Base-by-base conservation (phyloP, 2,888 invertebrate species). In the Endomychus coccineus region DNA sequence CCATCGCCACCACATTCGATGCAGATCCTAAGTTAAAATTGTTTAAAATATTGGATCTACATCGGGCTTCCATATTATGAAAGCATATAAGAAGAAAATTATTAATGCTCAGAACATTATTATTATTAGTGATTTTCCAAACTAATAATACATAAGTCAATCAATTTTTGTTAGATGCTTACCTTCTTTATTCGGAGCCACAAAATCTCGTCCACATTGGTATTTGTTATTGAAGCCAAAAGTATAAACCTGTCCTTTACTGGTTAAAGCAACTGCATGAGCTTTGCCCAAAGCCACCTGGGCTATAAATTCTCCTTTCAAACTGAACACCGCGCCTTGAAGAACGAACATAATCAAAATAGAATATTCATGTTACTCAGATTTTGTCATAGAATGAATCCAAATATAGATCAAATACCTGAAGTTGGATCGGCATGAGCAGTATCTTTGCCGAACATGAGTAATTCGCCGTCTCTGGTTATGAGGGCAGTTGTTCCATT, bases 211-310 rank as follows among this genome's bases (percentile, higher is more conserved):
- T 3, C 97, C 97, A 67, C 97, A 97, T 60, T 97, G 97, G 1
- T 94, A 94, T 62, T 95, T 92, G 62, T 97, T 96, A 66, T 97
- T 97, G 43, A 96, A 85, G 3, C 97, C 97, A 65, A 96, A 95
- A 0, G 96, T 92, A 62, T 83, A 95, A 2, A 96, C 80, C 50
- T 85, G 82, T 0, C 97, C 97, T 58, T 85, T 85, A 49, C 77
- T 81, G 9, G 86, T 90, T 7, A 97, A 70, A 0, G 80, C 87
- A 0, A 90, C 86, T n/a, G 87, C 86, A 57, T 97, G 97, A 0
- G 96, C 96, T 68, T 97, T 97, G 2, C 97, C 97, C 39, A 98
- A 68, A 0, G 87, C 83, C 3, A 94, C 82, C 68, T 83, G 72
- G 0, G 67, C 66, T 16, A 69, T 53, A 45, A 61, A 63, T 50